Evolutionary conservation across 1,140 invertebrate species (phyloP).

Genomic region (Eumaeus atala): DNA sequence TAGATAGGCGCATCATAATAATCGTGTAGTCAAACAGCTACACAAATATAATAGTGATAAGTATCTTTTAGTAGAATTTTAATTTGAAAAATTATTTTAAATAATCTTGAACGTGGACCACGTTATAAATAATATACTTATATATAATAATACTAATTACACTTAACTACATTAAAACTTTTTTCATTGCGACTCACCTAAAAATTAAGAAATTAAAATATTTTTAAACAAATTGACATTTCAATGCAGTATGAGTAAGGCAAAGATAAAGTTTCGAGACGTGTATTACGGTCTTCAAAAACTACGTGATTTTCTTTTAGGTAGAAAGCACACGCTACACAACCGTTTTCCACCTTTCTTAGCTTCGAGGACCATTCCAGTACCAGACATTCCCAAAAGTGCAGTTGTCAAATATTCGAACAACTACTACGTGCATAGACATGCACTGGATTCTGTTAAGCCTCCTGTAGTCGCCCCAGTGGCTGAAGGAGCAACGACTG

Average conservation of each 20-base stretch:
- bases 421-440: constrained; percentile 40
- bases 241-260: background rate
- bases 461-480: constrained; percentile 52
- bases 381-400: constrained; percentile 41
- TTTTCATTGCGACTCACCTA: no score
- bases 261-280: constrained; percentile 33
- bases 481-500: constrained; percentile 35
- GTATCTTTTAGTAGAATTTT: no score
- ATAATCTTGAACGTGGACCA: no score
- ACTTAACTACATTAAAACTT: no score
- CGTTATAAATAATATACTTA: no score
- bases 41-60: no score
- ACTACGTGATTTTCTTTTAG: constrained; percentile 47
- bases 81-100: no score
- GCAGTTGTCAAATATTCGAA: constrained; percentile 43
- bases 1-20: no score
- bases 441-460: constrained; percentile 41
- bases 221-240: no score
- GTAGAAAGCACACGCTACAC: constrained; percentile 45
- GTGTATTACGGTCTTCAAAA: constrained; percentile 37
- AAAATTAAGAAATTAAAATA: no score
- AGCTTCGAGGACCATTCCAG: constrained; percentile 45
- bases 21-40: no score
- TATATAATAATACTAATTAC: no score
- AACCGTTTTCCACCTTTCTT: constrained; percentile 39